Conservation (phyloP, 1,140 invertebrate genomes). For the Zeugodacus cucurbitae region DNA sequence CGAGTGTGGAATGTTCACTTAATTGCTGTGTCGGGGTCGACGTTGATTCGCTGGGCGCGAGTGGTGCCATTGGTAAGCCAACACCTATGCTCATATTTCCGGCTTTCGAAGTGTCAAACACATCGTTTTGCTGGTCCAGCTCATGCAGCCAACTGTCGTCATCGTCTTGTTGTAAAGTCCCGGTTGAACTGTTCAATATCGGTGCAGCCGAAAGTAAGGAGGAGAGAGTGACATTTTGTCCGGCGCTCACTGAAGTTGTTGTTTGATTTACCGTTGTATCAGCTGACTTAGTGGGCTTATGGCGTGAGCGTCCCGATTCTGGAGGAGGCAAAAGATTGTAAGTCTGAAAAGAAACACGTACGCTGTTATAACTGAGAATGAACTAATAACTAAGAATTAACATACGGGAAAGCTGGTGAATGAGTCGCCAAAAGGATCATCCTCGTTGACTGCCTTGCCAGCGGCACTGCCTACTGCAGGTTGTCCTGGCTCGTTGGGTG, state of each 20-base stretch:
- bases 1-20: conserved; percentile 7
- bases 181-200: conserved; percentile 47
- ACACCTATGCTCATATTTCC: conserved; percentile 47
- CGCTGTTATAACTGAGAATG: neutral
- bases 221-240: conserved; percentile 47
- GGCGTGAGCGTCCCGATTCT: conserved; percentile 63
- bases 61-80: conserved; percentile 53
- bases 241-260: neutral
- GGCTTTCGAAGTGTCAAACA: conserved; percentile 61
- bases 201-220: conserved; percentile 52
- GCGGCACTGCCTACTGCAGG: conserved; percentile 52
- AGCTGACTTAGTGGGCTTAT: conserved; percentile 54
- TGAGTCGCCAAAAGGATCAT: conserved; percentile 84
- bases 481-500: conserved; percentile 74
- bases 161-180: conserved; percentile 51
- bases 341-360: conserved; percentile 52
- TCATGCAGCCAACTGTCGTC: conserved; percentile 62
- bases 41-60: conserved; percentile 57
- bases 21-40: conserved; percentile 54
- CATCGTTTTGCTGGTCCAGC: conserved; percentile 59
- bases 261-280: conserved; percentile 17
- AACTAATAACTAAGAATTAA: neutral
- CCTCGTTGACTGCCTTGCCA: conserved; percentile 66
- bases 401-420: conserved; percentile 76
- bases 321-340: conserved; percentile 73